Conservation (phyloP, 1,140 invertebrate genomes). For the Alviniconcha marisindica region DNA sequence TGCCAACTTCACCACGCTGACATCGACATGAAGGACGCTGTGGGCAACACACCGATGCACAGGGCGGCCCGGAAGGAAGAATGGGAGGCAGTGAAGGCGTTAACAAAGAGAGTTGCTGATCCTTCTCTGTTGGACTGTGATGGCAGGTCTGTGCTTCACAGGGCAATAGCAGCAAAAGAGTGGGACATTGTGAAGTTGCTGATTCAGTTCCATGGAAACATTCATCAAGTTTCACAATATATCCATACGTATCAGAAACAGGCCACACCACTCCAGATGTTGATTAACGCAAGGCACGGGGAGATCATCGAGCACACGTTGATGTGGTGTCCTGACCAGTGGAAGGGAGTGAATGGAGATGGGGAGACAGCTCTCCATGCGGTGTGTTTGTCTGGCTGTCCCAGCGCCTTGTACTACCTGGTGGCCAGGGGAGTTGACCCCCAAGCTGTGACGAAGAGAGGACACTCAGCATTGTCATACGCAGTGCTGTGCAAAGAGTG, state of each 20-base stretch:
- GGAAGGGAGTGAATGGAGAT: not conserved
- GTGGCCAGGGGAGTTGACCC: not conserved
- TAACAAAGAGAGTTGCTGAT: not conserved
- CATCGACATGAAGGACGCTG: slow-evolving; percentile 20
- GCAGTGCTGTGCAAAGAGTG: not conserved
- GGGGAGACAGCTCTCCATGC: slow-evolving; percentile 7
- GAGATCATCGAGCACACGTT: not conserved
- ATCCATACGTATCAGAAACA: not conserved
- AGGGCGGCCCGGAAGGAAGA: slow-evolving; percentile 13
- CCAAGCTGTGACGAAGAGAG: not conserved
- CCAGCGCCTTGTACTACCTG: not conserved
- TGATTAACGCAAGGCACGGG: not conserved
- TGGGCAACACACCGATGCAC: not conserved
- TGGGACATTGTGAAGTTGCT: slow-evolving; percentile 1
- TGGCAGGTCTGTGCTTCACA: not conserved
- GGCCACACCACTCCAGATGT: slow-evolving; percentile 1
- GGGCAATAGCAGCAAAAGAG: not conserved
- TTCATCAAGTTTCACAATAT: not conserved
- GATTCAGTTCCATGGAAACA: slow-evolving; percentile 6
- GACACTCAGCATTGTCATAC: slow-evolving; percentile 2
- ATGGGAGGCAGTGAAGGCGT: slow-evolving; percentile 15
- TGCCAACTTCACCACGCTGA: not conserved
- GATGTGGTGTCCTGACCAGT: not conserved
- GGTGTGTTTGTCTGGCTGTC: not conserved
- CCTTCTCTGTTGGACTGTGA: not conserved